Percentiles rank a stretch among this genome's conserved stretches.
Conservation (phyloP, 2,797 vertebrate species). For the Luscinia megarhynchos region DNA sequence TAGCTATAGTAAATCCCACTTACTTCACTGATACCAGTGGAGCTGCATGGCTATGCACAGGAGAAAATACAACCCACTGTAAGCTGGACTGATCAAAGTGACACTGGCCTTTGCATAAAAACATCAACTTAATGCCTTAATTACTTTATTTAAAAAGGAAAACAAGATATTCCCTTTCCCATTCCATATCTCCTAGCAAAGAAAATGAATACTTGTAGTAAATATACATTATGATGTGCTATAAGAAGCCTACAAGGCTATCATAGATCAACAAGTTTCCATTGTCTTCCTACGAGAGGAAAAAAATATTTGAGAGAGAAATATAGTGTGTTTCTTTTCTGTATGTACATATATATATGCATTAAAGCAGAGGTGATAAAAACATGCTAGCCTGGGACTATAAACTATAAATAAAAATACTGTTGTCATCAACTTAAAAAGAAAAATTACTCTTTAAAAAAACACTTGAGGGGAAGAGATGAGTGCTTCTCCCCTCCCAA, state of each 20-base stretch:
- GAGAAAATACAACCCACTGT: neutral
- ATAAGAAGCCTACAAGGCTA: neutral
- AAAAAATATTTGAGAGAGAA: neutral
- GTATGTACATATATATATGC: fast-evolving
- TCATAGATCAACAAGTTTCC: neutral
- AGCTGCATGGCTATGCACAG: neutral
- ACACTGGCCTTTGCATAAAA: neutral
- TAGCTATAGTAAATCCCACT: neutral
- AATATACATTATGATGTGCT: neutral
- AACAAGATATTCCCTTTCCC: neutral
- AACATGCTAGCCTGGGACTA: neutral
- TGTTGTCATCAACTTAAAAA: neutral
- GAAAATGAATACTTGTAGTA: neutral
- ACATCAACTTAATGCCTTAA: neutral
- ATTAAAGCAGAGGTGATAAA: conserved; percentile 25
- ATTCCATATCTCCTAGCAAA: neutral
- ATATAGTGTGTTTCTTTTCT: neutral
- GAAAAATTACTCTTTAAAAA: conserved; percentile 3
- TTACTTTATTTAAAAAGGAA: neutral
- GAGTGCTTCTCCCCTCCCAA: neutral
- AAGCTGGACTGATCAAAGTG: neutral
- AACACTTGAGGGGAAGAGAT: neutral
- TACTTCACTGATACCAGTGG: neutral
- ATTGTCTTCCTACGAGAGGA: neutral
- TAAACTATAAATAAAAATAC: neutral